These are phyloP conservation scores for Hypsopygia costalis DNA, from an alignment of 2,888 invertebrate species.

Conservation along the genomic window DNA sequence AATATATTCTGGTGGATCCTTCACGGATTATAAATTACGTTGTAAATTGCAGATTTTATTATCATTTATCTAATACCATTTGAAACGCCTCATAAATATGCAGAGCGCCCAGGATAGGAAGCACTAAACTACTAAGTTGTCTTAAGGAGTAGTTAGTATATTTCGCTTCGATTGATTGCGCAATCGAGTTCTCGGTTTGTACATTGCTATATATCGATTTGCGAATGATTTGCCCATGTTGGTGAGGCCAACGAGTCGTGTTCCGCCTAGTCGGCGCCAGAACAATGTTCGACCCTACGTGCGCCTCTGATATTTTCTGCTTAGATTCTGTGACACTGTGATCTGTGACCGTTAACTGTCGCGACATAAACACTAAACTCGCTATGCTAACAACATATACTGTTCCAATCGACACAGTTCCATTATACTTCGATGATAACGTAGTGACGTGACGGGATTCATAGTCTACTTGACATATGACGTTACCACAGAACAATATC, in stretches of 20 bases:
- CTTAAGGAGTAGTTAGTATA: conserved; percentile 33
- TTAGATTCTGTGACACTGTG: conserved; percentile 19
- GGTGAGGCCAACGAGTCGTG: conserved; percentile 15
- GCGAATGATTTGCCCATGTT: conserved; percentile 24
- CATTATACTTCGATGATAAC: conserved; percentile 6
- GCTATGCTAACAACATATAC: conserved; percentile 12
- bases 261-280: conserved; percentile 22
- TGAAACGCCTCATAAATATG: conserved; percentile 48
- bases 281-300: conserved; percentile 26
- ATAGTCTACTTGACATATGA: conserved; percentile 3
- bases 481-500: no score
- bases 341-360: conserved; percentile 25
- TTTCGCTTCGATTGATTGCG: conserved; percentile 36
- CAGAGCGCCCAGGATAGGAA: conserved; percentile 31
- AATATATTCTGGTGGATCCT: neutral
- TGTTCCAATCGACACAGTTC: conserved; percentile 1
- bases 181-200: conserved; percentile 23
- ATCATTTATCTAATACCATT: conserved; percentile 40
- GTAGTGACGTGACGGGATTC: neutral
- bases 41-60: conserved; percentile 13
- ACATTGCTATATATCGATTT: conserved; percentile 15
- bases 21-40: neutral
- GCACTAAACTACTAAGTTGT: conserved; percentile 39
- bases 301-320: conserved; percentile 19
- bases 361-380: conserved; percentile 16